phyloP scores from a whole-genome alignment of 2,888 invertebrate species.

The Acronicta alni region DNA sequence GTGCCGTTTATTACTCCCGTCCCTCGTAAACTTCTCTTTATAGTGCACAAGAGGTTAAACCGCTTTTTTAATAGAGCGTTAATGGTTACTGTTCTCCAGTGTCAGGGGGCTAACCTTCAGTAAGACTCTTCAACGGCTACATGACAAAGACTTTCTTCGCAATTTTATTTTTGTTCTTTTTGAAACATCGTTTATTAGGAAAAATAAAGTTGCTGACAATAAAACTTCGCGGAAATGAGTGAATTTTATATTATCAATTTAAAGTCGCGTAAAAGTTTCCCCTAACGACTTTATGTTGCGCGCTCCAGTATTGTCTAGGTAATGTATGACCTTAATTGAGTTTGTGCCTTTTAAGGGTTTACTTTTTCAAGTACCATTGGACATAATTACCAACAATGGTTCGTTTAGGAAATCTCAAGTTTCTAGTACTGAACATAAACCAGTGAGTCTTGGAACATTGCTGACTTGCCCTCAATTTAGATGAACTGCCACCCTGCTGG shows the following conservation, averaged over 20 bases:
- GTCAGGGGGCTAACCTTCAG: slow-evolving; percentile 52
- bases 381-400: slow-evolving; percentile 39
- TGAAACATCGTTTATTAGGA: slow-evolving; percentile 39
- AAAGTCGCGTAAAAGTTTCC: slow-evolving; percentile 64
- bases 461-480: slow-evolving; percentile 65
- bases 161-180: slow-evolving; percentile 47
- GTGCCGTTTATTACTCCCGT: slow-evolving; percentile 68
- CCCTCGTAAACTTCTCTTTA: slow-evolving; percentile 74
- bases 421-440: slow-evolving; percentile 57
- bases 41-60: slow-evolving; percentile 72
- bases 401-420: slow-evolving; percentile 54
- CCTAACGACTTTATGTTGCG: slow-evolving; percentile 59
- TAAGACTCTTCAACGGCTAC: slow-evolving; percentile 10
- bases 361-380: slow-evolving; percentile 46
- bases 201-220: slow-evolving; percentile 58
- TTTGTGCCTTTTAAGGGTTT: slow-evolving; percentile 38
- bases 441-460: slow-evolving; percentile 54
- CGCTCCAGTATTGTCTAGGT: slow-evolving; percentile 40
- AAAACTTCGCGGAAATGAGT: slow-evolving; percentile 57
- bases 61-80: slow-evolving; percentile 75
- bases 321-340: slow-evolving; percentile 55
- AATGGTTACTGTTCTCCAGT: slow-evolving; percentile 67
- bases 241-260: slow-evolving; percentile 65
- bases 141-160: slow-evolving; percentile 7
- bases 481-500: slow-evolving; percentile 56